Percentiles rank a stretch among this genome's conserved stretches.
phyloP scores from a whole-genome alignment of 2,113 vertebrate genomes.

The Zootoca vivipara region DNA sequence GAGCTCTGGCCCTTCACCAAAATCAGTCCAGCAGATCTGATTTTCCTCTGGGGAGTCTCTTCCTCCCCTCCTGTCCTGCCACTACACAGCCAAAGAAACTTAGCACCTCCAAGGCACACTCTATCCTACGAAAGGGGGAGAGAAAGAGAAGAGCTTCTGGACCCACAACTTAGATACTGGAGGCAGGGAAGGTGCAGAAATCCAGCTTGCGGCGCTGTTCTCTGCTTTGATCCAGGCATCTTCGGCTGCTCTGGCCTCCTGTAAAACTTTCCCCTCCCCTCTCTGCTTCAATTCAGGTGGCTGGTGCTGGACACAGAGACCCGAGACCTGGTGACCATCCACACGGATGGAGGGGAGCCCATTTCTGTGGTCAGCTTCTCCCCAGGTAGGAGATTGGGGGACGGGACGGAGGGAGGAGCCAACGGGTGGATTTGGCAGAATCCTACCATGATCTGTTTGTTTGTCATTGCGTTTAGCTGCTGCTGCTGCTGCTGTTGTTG shows the following conservation, averaged over 20 bases:
- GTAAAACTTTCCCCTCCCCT: not conserved
- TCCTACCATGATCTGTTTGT: not conserved
- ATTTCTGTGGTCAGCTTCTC: constrained; percentile 89
- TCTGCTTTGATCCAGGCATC: not conserved
- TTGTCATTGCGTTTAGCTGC: not conserved
- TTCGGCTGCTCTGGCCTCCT: too few relatives aligned
- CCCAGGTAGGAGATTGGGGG: constrained; percentile 75
- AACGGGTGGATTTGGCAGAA: not conserved
- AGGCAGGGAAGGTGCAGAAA: not conserved
- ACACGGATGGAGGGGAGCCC: constrained; percentile 89
- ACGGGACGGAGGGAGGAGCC: not conserved
- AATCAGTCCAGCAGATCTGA: not conserved
- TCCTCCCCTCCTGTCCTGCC: too few relatives aligned
- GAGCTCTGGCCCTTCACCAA: too few relatives aligned
- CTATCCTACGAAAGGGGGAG: too few relatives aligned
- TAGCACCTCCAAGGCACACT: too few relatives aligned
- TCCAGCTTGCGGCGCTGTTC: fast-evolving
- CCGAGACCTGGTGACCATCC: constrained; percentile 84
- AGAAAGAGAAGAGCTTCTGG: too few relatives aligned
- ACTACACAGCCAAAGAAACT: too few relatives aligned
- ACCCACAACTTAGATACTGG: not conserved
- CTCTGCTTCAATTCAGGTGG: constrained; percentile 77
- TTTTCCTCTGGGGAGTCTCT: not conserved
- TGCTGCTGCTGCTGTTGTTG: too few relatives aligned
- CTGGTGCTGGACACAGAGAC: constrained; percentile 90